A percentile compares a stretch with the other conserved stretches of the same genome.
Conservation (phyloP, 1,140 invertebrate genomes). For the Zaprionus africanus region DNA sequence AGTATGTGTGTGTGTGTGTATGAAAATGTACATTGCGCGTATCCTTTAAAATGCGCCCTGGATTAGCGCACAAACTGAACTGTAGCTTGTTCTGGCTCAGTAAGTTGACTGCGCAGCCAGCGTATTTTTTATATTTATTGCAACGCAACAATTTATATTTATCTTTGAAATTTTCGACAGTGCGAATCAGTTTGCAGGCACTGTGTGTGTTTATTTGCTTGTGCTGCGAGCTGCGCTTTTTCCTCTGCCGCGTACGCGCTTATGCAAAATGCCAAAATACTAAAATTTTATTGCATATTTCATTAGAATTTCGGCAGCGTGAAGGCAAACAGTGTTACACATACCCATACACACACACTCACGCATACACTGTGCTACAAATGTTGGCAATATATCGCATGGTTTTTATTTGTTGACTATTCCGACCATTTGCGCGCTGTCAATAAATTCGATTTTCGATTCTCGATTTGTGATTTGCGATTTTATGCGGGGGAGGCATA, state of each 20-base stretch:
- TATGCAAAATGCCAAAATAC: conserved; percentile 69
- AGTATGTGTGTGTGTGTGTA: background rate
- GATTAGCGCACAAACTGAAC: background rate
- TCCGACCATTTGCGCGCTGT: conserved; percentile 70
- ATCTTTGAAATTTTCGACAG: conserved; percentile 15
- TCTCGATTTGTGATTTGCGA: conserved; percentile 45
- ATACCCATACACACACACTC: conserved; percentile 14
- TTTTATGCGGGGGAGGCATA: conserved; percentile 59
- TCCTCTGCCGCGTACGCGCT: conserved; percentile 26
- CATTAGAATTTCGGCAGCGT: conserved; percentile 73
- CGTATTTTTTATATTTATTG: background rate
- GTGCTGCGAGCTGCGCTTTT: conserved; percentile 65
- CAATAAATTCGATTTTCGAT: conserved; percentile 82
- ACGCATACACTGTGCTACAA: conserved; percentile 39
- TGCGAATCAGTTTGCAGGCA: background rate
- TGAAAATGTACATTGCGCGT: background rate
- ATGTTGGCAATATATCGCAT: conserved; percentile 55
- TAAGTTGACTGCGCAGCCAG: background rate
- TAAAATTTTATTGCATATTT: conserved; percentile 82
- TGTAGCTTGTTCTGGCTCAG: background rate
- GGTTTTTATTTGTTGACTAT: conserved; percentile 69
- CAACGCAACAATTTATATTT: conserved; percentile 11
- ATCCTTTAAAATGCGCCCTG: conserved; percentile 6
- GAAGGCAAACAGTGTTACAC: conserved; percentile 58
- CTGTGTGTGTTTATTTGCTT: conserved; percentile 50